A percentile compares a stretch with the other conserved stretches of the same genome.
Evolutionary conservation across 1,140 invertebrate species (phyloP).

Genomic region (Drosophila repleta): DNA sequence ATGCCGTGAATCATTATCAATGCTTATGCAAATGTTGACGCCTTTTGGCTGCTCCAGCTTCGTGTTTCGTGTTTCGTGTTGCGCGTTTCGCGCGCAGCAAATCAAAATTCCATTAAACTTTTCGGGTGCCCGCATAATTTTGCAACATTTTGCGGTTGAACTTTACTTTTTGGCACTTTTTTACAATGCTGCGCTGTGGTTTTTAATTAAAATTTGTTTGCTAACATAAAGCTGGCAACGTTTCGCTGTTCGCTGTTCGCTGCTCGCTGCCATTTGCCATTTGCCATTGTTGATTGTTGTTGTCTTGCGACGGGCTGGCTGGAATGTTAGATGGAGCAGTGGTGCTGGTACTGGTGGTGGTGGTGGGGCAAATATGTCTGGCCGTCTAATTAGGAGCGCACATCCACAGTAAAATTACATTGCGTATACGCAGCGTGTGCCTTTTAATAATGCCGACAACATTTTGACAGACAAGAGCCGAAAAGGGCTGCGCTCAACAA

Average conservation of each 20-base stretch:
- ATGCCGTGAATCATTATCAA: constrained; percentile 45
- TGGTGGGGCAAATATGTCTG: constrained; percentile 28
- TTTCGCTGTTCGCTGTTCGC: constrained; percentile 22
- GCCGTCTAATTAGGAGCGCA: constrained; percentile 49
- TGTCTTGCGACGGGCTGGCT: constrained; percentile 15
- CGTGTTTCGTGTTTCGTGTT: no score
- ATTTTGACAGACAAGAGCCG: constrained; percentile 45
- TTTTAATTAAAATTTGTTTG: constrained; percentile 64
- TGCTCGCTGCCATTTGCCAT: constrained; percentile 32
- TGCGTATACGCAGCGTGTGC: constrained; percentile 52
- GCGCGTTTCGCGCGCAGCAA: constrained; percentile 35
- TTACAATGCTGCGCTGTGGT: constrained; percentile 38
- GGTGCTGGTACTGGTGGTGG: not conserved
- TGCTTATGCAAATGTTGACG: constrained; percentile 34
- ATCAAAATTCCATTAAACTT: constrained; percentile 60
- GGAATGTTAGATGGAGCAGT: not conserved
- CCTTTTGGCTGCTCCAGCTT: constrained; percentile 24
- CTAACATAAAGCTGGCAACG: constrained; percentile 36
- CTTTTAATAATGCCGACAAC: constrained; percentile 50
- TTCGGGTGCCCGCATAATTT: constrained; percentile 65
- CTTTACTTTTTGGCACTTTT: constrained; percentile 55
- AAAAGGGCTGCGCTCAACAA: not conserved
- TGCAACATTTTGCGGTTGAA: constrained; percentile 65
- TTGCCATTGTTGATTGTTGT: constrained; percentile 45
- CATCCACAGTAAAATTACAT: constrained; percentile 38